Base-by-base conservation (phyloP, 1,140 invertebrate genomes). In the Acyrthosiphon pisum region DNA sequence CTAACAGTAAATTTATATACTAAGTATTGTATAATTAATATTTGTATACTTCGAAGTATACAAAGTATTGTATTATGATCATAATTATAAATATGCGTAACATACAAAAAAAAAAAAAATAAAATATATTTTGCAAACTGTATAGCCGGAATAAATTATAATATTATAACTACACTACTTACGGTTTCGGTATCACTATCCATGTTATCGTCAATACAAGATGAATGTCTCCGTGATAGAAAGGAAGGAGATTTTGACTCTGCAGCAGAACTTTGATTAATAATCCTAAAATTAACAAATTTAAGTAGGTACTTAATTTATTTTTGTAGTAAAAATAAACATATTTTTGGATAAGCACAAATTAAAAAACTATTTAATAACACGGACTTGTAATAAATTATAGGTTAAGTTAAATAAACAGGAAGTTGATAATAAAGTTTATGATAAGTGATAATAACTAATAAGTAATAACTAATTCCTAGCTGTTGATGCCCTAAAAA, bases 191-290 rank as follows among this genome's bases (percentile, higher is more conserved):
- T 93, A 20, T 84, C 46, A 37, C 4, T 50, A 22, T 93, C 44
- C 26, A 53, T 11, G 37, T 83, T 92, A 30, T 93, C 81, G 30
- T 86, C 91, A 86, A 84, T 93, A 84, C 76, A 93, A n/a, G 91
- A 53, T 56, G 91, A 93, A 84, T 93, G 91, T 84, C 91, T 93
- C 2, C 91, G 81, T 84, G 68, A 22, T n/a, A 84, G 9, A 56
- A 53, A 84, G 6, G 48, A 41, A 56, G 81, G 81, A n/a, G 81
- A 53, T 86, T n/a, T 41, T 14, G 91, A 56, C 30, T 86, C 91
- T 84, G 22, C n/a, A 8, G 22, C n/a, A n/a, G 46, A 56, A 41
- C 56, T 93, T 93, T 90, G 53, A 90, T 90, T 90, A n/a, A 90
- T 8, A 60, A 68, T 90, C 37, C 89, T 90, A 68, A 44, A 11